Base-by-base conservation (phyloP, 2,888 invertebrate genomes). In the Rhyacophila evoluta region DNA sequence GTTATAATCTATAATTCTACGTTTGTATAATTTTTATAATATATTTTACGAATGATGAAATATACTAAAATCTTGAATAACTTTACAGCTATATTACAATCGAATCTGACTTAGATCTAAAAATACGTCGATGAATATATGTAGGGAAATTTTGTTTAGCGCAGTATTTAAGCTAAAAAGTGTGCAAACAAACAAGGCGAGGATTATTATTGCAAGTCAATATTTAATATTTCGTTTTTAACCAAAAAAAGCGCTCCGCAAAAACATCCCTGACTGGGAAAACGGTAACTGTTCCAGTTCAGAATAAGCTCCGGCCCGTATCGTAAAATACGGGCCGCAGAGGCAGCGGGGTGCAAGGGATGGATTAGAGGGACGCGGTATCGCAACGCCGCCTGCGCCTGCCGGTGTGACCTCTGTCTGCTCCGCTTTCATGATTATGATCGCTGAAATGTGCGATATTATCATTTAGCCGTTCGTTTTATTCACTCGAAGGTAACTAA, bases 281-380 rank as follows among this genome's bases (percentile, higher is more conserved):
- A 55, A 55, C 55, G 55, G 55, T 55, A 19, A 55, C 55, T 19
- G 55, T 55, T 55, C 55, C 15, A 19, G 55, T 55, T 55, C 55
- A 55, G 55, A 55, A 55, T 55, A 55, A 55, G 19, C 55, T 55
- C 55, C 19, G 55, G 25, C 55, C 55, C 19, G 19, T 55, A 55
- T 55, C 55, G 55, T 55, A 55, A 55, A 55, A 19, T 55, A 55
- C 19, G 19, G 25, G 55, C 55, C 55, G 55, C 55, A 55, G 55
- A 55, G 25, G 55, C 25, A 19, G 29, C 29, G 29, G 6, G 55
- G 15, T 19, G 55, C 19, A 55, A 19, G 19, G 10, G 12, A 6
- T 19, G 55, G 55, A 55, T 55, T 55, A 55, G 19, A 55, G 25
- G 6, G 19, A 55, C 15, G 19, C 55, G 55, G 55, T 15, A 15